These are phyloP conservation scores for Tenthredo distinguenda DNA, from an alignment of 2,888 invertebrate genomes.

Conservation along the genomic window DNA sequence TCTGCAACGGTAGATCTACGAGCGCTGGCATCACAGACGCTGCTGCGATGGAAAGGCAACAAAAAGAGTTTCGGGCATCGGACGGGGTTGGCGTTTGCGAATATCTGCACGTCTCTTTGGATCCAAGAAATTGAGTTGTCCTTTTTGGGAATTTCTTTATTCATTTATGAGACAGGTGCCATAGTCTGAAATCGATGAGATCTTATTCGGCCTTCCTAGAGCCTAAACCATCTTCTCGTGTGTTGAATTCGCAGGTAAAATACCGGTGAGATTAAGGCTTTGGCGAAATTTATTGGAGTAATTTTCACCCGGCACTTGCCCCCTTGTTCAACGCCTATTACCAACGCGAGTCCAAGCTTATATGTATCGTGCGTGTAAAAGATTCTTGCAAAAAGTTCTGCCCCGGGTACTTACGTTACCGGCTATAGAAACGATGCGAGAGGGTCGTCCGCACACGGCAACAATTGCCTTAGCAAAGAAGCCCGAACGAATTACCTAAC, in stretches of 20 bases:
- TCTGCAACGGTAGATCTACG: neutral
- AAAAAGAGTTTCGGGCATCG: neutral
- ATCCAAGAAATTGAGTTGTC: neutral
- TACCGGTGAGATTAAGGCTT: neutral
- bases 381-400: neutral
- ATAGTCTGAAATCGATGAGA: neutral
- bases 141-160: neutral
- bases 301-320: slow-evolving; percentile 4
- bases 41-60: neutral
- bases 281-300: slow-evolving; percentile 22
- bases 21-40: neutral
- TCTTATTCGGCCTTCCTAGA: neutral
- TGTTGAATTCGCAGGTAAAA: neutral
- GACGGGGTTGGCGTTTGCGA: neutral
- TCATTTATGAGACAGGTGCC: neutral
- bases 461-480: slow-evolving; percentile 21
- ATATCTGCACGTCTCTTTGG: neutral
- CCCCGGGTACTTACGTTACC: neutral
- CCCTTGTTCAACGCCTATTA: neutral
- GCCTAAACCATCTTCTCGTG: neutral
- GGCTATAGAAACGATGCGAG: slow-evolving; percentile 13
- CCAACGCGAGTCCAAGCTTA: neutral
- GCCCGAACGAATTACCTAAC: slow-evolving; percentile 34
- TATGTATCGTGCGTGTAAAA: neutral
- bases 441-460: neutral